Evolutionary conservation across 2,113 vertebrate species (phyloP).

Genomic region (Hyaena hyaena): DNA sequence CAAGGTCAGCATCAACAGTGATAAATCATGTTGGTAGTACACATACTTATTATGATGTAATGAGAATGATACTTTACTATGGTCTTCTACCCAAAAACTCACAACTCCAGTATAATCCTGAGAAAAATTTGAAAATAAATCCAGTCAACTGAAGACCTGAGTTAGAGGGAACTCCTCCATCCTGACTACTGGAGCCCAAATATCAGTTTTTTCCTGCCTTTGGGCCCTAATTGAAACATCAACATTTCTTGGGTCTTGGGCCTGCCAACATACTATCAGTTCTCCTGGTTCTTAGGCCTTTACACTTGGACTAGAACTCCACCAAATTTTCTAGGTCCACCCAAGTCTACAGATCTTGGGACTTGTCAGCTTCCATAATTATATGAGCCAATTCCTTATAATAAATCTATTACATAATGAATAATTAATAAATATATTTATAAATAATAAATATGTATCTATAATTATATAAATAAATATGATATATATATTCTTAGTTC

Average conservation of each 20-base stretch:
- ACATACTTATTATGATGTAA: neutral
- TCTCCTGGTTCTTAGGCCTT: neutral
- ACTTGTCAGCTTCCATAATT: neutral
- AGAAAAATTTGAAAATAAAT: neutral
- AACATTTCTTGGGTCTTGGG: neutral
- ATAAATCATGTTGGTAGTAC: neutral
- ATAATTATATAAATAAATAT: neutral
- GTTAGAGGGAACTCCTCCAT: neutral
- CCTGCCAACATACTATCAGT: neutral
- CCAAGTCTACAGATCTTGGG: neutral
- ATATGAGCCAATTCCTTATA: neutral
- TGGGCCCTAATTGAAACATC: neutral
- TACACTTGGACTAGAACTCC: neutral
- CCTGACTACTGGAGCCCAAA: neutral
- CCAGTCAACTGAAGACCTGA: neutral
- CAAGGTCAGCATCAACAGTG: neutral
- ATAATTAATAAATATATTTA: neutral
- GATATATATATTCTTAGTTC: neutral
- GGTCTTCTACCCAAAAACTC: neutral
- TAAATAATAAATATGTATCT: neutral
- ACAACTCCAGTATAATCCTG: neutral
- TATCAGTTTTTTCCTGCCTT: neutral
- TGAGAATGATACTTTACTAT: neutral
- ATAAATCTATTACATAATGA: neutral
- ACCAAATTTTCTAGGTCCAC: neutral